A percentile compares a stretch with the other conserved stretches of the same genome.
Conservation (phyloP, 2,113 vertebrate species). For the Hemiprocne comata region DNA sequence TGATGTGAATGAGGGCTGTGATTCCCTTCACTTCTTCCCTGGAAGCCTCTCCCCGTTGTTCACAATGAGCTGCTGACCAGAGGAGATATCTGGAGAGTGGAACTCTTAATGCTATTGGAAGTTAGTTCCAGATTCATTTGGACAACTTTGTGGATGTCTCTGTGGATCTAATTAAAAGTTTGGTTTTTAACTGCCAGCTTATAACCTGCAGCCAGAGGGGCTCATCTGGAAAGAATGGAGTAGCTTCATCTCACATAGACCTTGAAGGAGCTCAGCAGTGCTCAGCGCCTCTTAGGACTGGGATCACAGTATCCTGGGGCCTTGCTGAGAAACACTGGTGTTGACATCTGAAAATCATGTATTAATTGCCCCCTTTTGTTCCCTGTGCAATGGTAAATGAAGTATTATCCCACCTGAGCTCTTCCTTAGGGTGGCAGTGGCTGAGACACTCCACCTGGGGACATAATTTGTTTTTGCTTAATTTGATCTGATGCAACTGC, state of each 20-base stretch:
- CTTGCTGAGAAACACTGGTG: neutral
- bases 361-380: neutral
- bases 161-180: conserved; percentile 51
- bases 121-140: neutral
- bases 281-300: neutral
- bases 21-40: neutral
- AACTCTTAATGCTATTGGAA: neutral
- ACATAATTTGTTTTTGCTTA: neutral
- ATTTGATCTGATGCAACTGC: conserved; percentile 7
- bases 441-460: neutral
- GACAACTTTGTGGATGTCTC: conserved; percentile 13
- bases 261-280: neutral
- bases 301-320: neutral
- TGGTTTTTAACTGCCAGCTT: neutral
- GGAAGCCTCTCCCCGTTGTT: neutral
- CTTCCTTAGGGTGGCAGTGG: conserved; percentile 28
- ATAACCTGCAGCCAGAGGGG: neutral
- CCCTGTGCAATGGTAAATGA: conserved; percentile 7
- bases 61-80: neutral
- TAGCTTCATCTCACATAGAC: neutral
- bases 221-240: neutral
- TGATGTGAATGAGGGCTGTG: neutral
- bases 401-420: neutral
- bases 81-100: neutral
- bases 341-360: neutral